phyloP scores from a whole-genome alignment of 2,797 vertebrate genomes.

The Gymnothorax javanicus region DNA sequence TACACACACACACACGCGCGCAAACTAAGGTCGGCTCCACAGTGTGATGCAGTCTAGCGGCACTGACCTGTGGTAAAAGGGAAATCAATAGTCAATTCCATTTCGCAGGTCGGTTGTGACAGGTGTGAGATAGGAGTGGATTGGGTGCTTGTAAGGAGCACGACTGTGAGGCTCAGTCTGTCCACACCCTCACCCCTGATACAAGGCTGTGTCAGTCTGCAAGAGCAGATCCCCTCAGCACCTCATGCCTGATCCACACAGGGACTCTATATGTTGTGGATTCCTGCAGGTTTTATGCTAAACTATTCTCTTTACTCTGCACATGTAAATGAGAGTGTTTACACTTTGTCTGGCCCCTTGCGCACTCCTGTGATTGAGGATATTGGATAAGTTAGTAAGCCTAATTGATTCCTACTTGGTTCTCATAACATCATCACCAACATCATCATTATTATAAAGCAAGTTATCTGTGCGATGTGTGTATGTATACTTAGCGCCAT shows the following conservation, averaged over 20 bases:
- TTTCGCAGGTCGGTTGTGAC: constrained; percentile 73
- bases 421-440: too few relatives aligned
- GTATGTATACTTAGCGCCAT: too few relatives aligned
- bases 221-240: constrained; percentile 24
- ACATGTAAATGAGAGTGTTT: too few relatives aligned
- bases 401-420: too few relatives aligned
- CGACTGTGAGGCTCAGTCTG: constrained; percentile 60
- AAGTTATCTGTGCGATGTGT: too few relatives aligned
- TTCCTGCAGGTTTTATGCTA: too few relatives aligned
- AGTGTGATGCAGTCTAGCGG: constrained; percentile 59
- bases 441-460: too few relatives aligned
- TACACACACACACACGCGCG: constrained; percentile 47
- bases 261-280: too few relatives aligned
- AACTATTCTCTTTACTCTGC: too few relatives aligned
- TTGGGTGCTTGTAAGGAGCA: constrained; percentile 75
- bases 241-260: background rate
- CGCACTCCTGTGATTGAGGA: too few relatives aligned
- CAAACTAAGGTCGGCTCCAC: constrained; percentile 39
- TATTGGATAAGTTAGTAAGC: too few relatives aligned
- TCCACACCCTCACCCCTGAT: constrained; percentile 50
- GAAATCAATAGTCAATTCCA: constrained; percentile 83
- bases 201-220: constrained; percentile 40
- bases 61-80: constrained; percentile 72
- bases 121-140: constrained; percentile 78
- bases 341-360: too few relatives aligned